phyloP scores from a whole-genome alignment of 2,113 vertebrate genomes.

The Hypomesus transpacificus region DNA sequence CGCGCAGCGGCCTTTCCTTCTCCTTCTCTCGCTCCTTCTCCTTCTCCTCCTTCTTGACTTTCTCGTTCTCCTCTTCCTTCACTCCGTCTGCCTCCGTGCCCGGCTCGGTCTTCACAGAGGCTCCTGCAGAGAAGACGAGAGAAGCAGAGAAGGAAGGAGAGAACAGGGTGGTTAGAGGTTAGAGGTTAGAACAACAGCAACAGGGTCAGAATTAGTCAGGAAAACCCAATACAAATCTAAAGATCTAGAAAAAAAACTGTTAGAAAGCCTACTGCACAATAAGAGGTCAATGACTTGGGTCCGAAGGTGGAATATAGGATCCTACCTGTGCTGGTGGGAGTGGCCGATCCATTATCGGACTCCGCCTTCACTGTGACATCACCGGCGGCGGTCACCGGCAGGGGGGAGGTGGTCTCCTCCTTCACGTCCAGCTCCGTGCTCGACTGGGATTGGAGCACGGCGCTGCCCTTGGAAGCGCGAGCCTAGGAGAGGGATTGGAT shows the following conservation, averaged over 20 bases:
- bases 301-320: background rate
- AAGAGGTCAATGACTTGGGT: no score
- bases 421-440: conserved; percentile 87
- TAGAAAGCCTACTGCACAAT: background rate
- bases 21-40: conserved; percentile 80
- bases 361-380: conserved; percentile 76
- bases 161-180: no score
- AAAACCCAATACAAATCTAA: no score
- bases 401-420: conserved; percentile 76
- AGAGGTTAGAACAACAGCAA: background rate
- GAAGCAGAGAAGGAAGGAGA: background rate
- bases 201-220: no score
- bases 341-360: conserved; percentile 73
- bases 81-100: conserved; percentile 63
- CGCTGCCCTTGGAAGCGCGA: conserved; percentile 81
- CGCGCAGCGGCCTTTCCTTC: conserved; percentile 77
- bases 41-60: conserved; percentile 80
- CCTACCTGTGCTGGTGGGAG: conserved; percentile 69
- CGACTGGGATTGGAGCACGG: conserved; percentile 88
- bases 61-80: conserved; percentile 83
- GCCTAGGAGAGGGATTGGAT: conserved; percentile 43
- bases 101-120: conserved; percentile 69
- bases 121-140: conserved; percentile 31
- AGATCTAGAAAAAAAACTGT: background rate
- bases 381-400: conserved; percentile 55